Percentiles rank a stretch among this genome's conserved stretches.
Evolutionary conservation across 2,888 invertebrate genomes (phyloP).

Genomic region (Heliconius ethilla): DNA sequence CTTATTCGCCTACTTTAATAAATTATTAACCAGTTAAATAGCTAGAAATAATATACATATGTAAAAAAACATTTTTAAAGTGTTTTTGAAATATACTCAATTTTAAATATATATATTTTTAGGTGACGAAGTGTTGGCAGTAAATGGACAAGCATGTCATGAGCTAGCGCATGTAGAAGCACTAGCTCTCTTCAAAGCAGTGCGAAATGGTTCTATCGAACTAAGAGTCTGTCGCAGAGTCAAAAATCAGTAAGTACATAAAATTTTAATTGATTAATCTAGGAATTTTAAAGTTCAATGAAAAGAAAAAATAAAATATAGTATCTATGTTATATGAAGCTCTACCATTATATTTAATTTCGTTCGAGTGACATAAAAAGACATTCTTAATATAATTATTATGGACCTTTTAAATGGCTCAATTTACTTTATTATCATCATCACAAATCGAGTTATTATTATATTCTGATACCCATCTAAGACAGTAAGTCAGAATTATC

Average conservation of each 20-base stretch:
- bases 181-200: conserved; percentile 89
- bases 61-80: neutral
- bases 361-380: too few species aligned
- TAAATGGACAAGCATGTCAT: conserved; percentile 90
- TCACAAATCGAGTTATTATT: neutral
- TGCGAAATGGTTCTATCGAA: conserved; percentile 88
- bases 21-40: neutral
- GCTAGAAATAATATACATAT: neutral
- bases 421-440: neutral
- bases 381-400: neutral
- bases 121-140: conserved; percentile 91
- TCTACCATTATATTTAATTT: too few species aligned
- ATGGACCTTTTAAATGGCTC: neutral
- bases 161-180: conserved; percentile 91
- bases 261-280: neutral
- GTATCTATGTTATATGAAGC: too few species aligned
- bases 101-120: conserved; percentile 50
- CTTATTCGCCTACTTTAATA: neutral
- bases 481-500: neutral
- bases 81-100: too few species aligned
- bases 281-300: neutral
- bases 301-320: neutral
- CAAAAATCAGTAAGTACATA: conserved; percentile 70
- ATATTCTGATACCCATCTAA: neutral
- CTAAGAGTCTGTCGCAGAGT: conserved; percentile 86